These are phyloP conservation scores for Hypselothyrea guttata DNA, from an alignment of 2,888 invertebrate species.

Conservation along the genomic window DNA sequence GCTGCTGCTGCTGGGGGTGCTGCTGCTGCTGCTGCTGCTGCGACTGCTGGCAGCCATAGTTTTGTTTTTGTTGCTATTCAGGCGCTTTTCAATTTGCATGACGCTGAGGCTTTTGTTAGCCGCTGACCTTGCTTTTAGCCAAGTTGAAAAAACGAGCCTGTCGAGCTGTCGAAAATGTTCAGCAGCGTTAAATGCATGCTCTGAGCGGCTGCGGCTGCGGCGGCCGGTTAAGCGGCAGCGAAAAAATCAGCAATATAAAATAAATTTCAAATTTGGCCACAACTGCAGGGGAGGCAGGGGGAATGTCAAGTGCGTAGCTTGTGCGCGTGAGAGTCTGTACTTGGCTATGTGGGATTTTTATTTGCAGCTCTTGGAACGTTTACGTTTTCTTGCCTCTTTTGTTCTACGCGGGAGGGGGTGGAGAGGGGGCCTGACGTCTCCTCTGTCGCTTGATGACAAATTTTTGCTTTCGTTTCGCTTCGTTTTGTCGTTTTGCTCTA, in stretches of 20 bases:
- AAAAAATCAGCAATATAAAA: slow-evolving; percentile 41
- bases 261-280: slow-evolving; percentile 60
- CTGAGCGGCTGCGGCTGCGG: slow-evolving; percentile 42
- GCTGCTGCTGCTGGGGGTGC: slow-evolving; percentile 15
- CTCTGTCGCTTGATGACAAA: slow-evolving; percentile 63
- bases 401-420: slow-evolving; percentile 43
- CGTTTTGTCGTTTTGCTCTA: slow-evolving; percentile 22
- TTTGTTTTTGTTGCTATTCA: slow-evolving; percentile 55
- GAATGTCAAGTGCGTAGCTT: slow-evolving; percentile 70
- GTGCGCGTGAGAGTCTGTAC: slow-evolving; percentile 55
- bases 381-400: slow-evolving; percentile 41
- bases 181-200: slow-evolving; percentile 28
- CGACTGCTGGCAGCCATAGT: slow-evolving; percentile 28
- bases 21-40: slow-evolving; percentile 16
- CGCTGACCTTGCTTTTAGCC: slow-evolving; percentile 58
- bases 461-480: slow-evolving; percentile 35
- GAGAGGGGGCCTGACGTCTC: slow-evolving; percentile 25
- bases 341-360: slow-evolving; percentile 34
- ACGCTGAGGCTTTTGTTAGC: slow-evolving; percentile 18
- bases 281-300: neutral
- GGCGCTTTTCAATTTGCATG: slow-evolving; percentile 70
- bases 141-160: slow-evolving; percentile 62
- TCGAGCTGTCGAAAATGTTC: slow-evolving; percentile 71
- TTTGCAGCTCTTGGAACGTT: slow-evolving; percentile 40
- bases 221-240: slow-evolving; percentile 37